Base-by-base conservation (phyloP, 2,888 invertebrate species). In the Xiphydria camelus region DNA sequence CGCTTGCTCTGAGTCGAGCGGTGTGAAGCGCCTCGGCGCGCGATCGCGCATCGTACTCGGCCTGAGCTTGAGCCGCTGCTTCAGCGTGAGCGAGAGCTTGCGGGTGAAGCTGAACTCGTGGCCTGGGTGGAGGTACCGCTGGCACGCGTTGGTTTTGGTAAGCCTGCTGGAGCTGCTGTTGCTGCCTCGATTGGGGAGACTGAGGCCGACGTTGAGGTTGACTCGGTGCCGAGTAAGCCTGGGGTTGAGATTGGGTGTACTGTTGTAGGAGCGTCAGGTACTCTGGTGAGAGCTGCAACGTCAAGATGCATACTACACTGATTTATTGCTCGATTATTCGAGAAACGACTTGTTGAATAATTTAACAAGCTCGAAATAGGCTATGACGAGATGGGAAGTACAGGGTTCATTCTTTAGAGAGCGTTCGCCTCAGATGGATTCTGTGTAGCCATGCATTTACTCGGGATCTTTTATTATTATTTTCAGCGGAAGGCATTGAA, bases 121-220 rank as follows among this genome's bases (percentile, higher is more conserved):
- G 70, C 38, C 73, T 56, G 0, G 70, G 66, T 9, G 68, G 67
- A 1, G 58, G 62, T 6, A 73, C 63, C 1, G 64, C 47, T 14
- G 73, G 73, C 4, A 71, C 72, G 34, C 73, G 57, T 29, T 59
- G 70, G 38, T 68, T 67, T 33, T 73, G 68, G 38, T 73, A 73
- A 10, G 70, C 66, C 45, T 70, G 64, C 32, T 73, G 73, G 35
- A 73, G 48, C 10, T 66, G 61, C 46, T 73, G 73, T 40, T 73
- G 73, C 33, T 73, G 71, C 37, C 62, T 62, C 6, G 73, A 65
- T 21, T 66, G 70, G 1, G 54, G 52, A 10, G 73, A 64, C 15
- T 68, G 52, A 3, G 63, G 63, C 36, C 66, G 59, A n/a, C 68
- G 55, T 7, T 65, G 64, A 21, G 56, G 55, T 6, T 54, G 52